phyloP scores from a whole-genome alignment of 2,113 vertebrate genomes.

The Thunnus maccoyii region DNA sequence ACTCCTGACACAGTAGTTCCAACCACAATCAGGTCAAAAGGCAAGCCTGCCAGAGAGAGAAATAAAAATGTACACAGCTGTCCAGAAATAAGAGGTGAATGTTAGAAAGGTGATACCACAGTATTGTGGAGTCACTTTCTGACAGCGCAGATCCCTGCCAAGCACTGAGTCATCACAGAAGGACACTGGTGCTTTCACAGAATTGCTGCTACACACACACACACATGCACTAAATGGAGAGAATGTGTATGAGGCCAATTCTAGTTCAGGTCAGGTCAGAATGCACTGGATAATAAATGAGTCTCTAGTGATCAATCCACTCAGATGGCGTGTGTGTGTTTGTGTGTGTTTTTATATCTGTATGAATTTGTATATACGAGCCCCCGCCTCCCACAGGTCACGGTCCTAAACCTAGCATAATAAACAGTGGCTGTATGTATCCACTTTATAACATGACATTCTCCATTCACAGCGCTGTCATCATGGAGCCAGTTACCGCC shows the following conservation, averaged over 20 bases:
- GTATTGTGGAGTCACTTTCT: constrained; percentile 23
- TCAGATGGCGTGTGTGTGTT: constrained; percentile 26
- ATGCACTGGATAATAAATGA: constrained; percentile 41
- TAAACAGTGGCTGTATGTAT: constrained; percentile 68
- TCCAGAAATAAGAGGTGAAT: constrained; percentile 29
- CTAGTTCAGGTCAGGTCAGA: constrained; percentile 40
- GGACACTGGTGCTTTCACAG: neutral
- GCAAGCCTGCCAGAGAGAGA: constrained; percentile 14
- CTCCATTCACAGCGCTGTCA: constrained; percentile 74
- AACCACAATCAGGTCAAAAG: constrained; percentile 7
- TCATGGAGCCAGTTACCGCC: constrained; percentile 70
- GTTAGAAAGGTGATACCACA: constrained; percentile 38
- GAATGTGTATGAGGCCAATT: constrained; percentile 10
- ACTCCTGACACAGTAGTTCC: neutral
- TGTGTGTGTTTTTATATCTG: constrained; percentile 41
- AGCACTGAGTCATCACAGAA: constrained; percentile 36
- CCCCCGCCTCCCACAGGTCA: constrained; percentile 42
- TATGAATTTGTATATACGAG: constrained; percentile 48
- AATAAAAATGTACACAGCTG: constrained; percentile 9
- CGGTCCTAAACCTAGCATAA: constrained; percentile 60
- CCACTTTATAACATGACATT: constrained; percentile 72
- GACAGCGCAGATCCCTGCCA: constrained; percentile 24
- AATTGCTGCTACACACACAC: neutral
- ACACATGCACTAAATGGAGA: constrained; percentile 7
- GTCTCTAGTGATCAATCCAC: constrained; percentile 48